phyloP scores from a whole-genome alignment of 2,888 invertebrate genomes.

The Miltochrista miniata region DNA sequence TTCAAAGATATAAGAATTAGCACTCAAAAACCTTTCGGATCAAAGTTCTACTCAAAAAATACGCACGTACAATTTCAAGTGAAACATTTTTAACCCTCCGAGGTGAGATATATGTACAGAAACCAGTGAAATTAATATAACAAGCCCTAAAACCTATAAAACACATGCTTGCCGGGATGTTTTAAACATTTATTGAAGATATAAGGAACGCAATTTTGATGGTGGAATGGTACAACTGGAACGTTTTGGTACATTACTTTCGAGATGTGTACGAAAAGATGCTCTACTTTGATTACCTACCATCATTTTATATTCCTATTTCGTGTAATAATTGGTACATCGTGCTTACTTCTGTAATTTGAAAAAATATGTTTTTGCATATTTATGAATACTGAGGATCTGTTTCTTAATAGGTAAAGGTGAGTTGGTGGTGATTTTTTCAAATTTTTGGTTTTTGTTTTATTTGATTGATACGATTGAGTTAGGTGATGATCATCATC shows the following conservation, averaged over 20 bases:
- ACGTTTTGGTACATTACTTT: conserved; percentile 61
- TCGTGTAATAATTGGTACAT: no score
- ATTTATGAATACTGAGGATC: no score
- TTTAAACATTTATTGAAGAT: conserved; percentile 79
- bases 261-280: conserved; percentile 29
- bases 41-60: conserved; percentile 10
- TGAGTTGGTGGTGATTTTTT: no score
- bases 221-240: conserved; percentile 69
- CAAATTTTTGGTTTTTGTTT: no score
- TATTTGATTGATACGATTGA: no score
- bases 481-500: no score
- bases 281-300: conserved; percentile 42
- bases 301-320: no score
- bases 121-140: conserved; percentile 74
- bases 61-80: conserved; percentile 6
- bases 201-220: conserved; percentile 78
- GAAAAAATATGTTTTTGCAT: no score
- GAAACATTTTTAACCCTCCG: conserved; percentile 30
- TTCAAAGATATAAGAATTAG: neutral
- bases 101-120: conserved; percentile 38
- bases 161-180: conserved; percentile 78
- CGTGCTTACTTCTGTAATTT: no score
- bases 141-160: conserved; percentile 78
- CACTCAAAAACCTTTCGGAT: neutral
- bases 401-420: no score